Conservation (phyloP, 2,797 vertebrate genomes). For the Ibycter americanus region DNA sequence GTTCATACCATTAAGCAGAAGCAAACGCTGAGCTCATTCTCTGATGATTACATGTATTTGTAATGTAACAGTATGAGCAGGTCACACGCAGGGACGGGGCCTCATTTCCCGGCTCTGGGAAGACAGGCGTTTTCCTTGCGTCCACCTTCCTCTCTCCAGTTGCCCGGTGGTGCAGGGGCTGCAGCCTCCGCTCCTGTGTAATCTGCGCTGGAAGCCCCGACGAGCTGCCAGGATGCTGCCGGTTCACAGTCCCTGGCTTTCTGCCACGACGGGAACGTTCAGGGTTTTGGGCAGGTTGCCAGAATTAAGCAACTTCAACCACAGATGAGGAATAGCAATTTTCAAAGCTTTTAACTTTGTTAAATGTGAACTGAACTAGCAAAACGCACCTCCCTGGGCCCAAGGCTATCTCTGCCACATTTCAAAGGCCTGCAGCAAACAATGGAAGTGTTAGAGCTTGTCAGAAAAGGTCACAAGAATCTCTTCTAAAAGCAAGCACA, state of each 20-base stretch:
- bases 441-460: slow-evolving; percentile 69
- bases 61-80: neutral
- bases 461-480: slow-evolving; percentile 63
- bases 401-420: slow-evolving; percentile 68
- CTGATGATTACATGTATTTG: neutral
- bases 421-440: slow-evolving; percentile 71
- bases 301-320: slow-evolving; percentile 68
- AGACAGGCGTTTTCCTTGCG: neutral
- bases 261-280: slow-evolving; percentile 46
- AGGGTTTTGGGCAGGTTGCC: slow-evolving; percentile 47
- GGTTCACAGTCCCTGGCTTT: slow-evolving; percentile 42
- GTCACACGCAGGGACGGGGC: neutral
- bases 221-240: slow-evolving; percentile 37
- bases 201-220: neutral
- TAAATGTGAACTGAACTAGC: slow-evolving; percentile 67
- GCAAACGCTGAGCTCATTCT: neutral
- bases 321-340: slow-evolving; percentile 68
- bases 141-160: neutral
- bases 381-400: slow-evolving; percentile 64
- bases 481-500: slow-evolving; percentile 52
- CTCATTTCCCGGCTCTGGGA: neutral
- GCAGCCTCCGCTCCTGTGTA: neutral
- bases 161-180: neutral
- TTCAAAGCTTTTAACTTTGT: slow-evolving; percentile 70
- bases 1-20: neutral